phyloP scores from a whole-genome alignment of 1,140 invertebrate genomes.

The Trachelipus rathkii region DNA sequence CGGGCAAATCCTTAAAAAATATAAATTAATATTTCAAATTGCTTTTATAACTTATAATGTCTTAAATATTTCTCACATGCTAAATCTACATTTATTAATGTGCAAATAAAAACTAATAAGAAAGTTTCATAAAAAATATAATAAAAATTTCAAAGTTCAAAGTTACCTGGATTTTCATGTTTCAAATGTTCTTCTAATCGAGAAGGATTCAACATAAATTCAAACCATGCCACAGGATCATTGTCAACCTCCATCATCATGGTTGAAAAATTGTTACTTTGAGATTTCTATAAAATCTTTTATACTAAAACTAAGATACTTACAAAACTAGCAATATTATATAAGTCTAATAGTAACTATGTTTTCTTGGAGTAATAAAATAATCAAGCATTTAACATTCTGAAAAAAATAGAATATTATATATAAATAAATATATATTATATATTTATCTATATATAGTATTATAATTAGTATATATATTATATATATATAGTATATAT shows the following conservation, averaged over 20 bases:
- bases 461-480: no score
- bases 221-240: constrained; percentile 35
- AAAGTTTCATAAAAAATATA: background rate
- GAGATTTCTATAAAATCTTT: no score
- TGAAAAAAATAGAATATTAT: no score
- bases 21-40: background rate
- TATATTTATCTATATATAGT: no score
- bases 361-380: no score
- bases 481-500: no score
- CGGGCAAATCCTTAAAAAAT: background rate
- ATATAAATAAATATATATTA: no score
- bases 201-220: constrained; percentile 42
- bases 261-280: no score
- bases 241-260: background rate
- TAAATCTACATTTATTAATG: background rate
- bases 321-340: no score
- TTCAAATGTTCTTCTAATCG: constrained; percentile 38
- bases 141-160: background rate
- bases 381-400: no score
- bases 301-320: no score
- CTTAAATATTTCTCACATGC: background rate
- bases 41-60: background rate
- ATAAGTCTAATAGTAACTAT: no score
- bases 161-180: constrained; percentile 36
- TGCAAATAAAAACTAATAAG: background rate